Evolutionary conservation across 2,797 vertebrate species (phyloP).

Genomic region (Luscinia luscinia): DNA sequence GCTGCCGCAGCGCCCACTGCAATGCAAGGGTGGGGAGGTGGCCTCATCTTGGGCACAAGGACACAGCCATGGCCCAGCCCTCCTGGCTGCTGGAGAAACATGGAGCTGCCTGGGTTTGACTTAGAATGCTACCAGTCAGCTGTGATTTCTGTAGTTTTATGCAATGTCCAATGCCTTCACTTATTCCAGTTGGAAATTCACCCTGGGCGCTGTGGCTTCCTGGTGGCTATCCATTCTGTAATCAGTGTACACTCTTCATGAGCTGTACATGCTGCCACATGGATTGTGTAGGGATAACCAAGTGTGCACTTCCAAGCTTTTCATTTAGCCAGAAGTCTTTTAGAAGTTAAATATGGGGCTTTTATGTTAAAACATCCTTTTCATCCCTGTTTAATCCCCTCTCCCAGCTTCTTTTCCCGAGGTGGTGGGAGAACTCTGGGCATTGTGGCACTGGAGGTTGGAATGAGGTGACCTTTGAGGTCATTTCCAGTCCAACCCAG

Average conservation of each 20-base stretch:
- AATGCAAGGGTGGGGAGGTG: not conserved
- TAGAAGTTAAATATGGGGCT: not conserved
- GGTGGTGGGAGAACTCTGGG: not conserved
- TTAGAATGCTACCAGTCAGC: accelerated
- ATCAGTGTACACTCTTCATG: too few relatives aligned
- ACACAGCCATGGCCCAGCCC: not conserved
- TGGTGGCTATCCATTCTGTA: not conserved
- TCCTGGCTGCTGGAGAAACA: not conserved
- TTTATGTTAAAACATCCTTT: not conserved
- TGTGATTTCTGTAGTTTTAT: accelerated
- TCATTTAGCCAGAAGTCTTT: not conserved
- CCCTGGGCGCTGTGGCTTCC: accelerated
- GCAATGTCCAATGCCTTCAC: too few relatives aligned
- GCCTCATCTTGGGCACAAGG: accelerated
- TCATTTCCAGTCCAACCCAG: accelerated
- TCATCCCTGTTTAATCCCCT: not conserved
- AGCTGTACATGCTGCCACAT: accelerated
- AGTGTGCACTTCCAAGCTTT: not conserved
- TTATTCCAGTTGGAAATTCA: not conserved
- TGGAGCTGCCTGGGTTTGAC: not conserved
- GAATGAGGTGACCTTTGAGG: not conserved
- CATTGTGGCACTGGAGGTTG: not conserved
- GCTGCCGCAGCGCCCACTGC: constrained; percentile 80
- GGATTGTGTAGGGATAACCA: not conserved
- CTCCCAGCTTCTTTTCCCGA: not conserved